Evolutionary conservation across 2,888 invertebrate genomes (phyloP), one percentile per base, ranked within the genome.

Genomic region (Selenia dentaria): DNA sequence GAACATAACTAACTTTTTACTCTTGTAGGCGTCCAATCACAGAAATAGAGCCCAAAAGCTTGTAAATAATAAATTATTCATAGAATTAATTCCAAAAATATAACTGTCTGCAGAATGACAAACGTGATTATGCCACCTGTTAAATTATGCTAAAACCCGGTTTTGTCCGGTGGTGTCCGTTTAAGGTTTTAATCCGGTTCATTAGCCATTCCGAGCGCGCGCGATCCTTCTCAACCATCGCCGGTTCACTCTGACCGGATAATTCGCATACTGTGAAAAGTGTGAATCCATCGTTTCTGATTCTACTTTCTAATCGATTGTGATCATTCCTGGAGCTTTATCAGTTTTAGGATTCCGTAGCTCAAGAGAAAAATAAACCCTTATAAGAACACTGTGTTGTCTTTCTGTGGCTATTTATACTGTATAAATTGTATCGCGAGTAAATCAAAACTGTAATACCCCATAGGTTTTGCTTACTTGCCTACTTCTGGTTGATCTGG

Each of bases 61-160:
- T 22, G 22, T 2, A 2, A 22, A 1, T 22, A 6, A 22, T 22
- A 8, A 22, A 36, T 39, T 37, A 38, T 22, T 25, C 25, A 28
- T 32, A 37, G 41, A 57, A 55, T 40, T 46, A 34, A 32, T 38
- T 39, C 35, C 52, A 38, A 28, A 50, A 59, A 57, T 63, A 26
- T 58, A 57, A 57, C 40, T 50, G 52, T 61, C 56, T 34, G 33
- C 47, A 37, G 29, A 52, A 59, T 62, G 62, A 64, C 60, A 67
- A 62, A 57, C 45, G 16, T 16, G 55, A 51, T 63, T 58, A 65
- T 56, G 51, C 33, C 41, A 39, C 56, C 53, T 45, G 52, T 55
- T 52, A 60, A 68, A 69, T 74, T 70, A 70, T 65, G 68, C 67
- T 60, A 65, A 67, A 57, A 58, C 48, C 34, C 67, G 67, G 67